Percentiles rank a stretch among this genome's conserved stretches.
These are phyloP conservation scores for Callorhinus ursinus DNA, from an alignment of 2,113 vertebrate genomes.

Conservation along the genomic window DNA sequence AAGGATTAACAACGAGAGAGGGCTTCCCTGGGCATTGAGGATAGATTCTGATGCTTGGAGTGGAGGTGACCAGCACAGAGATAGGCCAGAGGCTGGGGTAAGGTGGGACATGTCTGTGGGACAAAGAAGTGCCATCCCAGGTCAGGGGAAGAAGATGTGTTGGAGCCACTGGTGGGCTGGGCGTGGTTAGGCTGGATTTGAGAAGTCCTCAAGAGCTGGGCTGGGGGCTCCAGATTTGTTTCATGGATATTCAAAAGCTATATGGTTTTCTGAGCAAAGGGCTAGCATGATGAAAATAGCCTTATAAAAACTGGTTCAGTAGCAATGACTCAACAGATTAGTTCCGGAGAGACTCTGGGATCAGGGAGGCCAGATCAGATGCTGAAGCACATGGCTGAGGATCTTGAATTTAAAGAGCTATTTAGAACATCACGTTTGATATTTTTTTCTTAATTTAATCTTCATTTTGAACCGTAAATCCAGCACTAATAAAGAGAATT, in stretches of 20 bases:
- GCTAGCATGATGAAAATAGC: neutral
- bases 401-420: constrained; percentile 60
- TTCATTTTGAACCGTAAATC: constrained; percentile 77
- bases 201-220: neutral
- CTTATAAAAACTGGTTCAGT: constrained; percentile 1
- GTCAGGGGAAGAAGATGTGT: too few species aligned
- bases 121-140: neutral
- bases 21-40: neutral
- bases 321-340: neutral
- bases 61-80: too few species aligned
- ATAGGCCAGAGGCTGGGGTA: neutral
- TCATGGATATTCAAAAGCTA: neutral
- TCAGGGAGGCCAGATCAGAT: neutral
- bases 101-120: neutral
- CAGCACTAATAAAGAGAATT: constrained; percentile 69
- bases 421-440: constrained; percentile 63
- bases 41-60: neutral
- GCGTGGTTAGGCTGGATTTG: neutral
- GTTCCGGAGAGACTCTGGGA: neutral
- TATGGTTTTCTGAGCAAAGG: neutral
- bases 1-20: neutral
- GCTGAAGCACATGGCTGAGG: neutral
- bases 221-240: neutral
- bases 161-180: neutral
- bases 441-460: constrained; percentile 70